A percentile compares a stretch with the other conserved stretches of the same genome.
Conservation (phyloP, 2,888 invertebrate genomes). For the Argyra leucocephala region DNA sequence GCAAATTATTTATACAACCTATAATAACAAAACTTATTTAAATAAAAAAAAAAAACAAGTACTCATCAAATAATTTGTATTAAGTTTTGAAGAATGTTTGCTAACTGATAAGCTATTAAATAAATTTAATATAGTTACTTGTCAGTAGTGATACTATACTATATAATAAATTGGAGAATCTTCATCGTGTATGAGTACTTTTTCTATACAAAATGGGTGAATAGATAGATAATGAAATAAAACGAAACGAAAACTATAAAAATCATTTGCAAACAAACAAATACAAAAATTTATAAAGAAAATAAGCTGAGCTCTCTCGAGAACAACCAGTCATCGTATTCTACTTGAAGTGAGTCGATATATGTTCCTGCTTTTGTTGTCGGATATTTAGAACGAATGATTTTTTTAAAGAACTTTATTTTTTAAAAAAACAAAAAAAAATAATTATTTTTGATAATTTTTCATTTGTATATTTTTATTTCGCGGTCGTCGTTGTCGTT, state of each 20-base stretch:
- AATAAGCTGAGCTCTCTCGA: conserved; percentile 1
- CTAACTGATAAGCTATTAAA: neutral
- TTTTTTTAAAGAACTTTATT: neutral
- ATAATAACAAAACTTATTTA: neutral
- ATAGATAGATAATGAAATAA: neutral
- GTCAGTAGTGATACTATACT: no score
- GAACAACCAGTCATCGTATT: conserved; percentile 6
- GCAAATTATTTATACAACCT: neutral
- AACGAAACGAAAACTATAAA: neutral
- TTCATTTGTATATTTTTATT: neutral
- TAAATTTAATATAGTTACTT: no score
- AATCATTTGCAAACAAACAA: neutral
- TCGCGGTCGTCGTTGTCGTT: neutral
- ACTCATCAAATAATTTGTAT: neutral
- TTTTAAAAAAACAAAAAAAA: no score
- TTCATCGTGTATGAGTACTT: neutral
- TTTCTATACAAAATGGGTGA: no score
- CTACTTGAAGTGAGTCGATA: neutral
- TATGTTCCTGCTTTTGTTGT: neutral
- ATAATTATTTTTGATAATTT: neutral
- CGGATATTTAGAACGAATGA: neutral
- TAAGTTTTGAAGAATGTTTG: neutral
- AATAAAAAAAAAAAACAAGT: neutral
- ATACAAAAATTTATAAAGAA: neutral
- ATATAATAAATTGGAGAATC: neutral